Evolutionary conservation across 2,888 invertebrate species (phyloP).

Genomic region (Idaea aversata): DNA sequence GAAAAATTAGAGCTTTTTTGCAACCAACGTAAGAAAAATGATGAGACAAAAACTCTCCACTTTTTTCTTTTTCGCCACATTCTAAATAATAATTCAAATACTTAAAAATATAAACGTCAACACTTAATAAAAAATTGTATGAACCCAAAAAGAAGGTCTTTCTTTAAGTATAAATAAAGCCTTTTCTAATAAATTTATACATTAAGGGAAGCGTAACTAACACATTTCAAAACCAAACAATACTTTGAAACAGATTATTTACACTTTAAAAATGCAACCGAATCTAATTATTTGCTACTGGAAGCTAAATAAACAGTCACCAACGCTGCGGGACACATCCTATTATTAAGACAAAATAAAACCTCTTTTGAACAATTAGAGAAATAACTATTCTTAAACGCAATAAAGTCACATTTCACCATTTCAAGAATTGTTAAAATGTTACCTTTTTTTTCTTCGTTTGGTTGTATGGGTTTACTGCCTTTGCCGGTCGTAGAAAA

Average conservation of each 20-base stretch:
- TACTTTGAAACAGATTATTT: slow-evolving; percentile 64
- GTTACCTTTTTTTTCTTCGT: slow-evolving; percentile 53
- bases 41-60: too few relatives aligned
- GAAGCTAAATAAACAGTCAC: slow-evolving; percentile 58
- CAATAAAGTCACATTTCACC: slow-evolving; percentile 55
- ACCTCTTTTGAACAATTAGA: slow-evolving; percentile 68
- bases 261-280: slow-evolving; percentile 67
- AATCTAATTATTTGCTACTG: slow-evolving; percentile 76
- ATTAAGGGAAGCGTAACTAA: slow-evolving; percentile 38
- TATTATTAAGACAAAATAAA: slow-evolving; percentile 47
- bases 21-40: too few relatives aligned
- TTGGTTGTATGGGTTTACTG: slow-evolving; percentile 31
- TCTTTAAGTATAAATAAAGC: too few relatives aligned
- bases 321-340: slow-evolving; percentile 54
- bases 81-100: too few relatives aligned
- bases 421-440: slow-evolving; percentile 63
- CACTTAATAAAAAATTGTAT: too few relatives aligned
- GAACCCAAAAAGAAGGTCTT: too few relatives aligned
- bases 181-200: slow-evolving; percentile 13
- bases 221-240: slow-evolving; percentile 43
- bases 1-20: too few relatives aligned
- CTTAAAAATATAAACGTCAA: too few relatives aligned
- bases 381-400: slow-evolving; percentile 48
- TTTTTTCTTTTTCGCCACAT: too few relatives aligned
- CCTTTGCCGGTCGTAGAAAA: slow-evolving; percentile 6